A percentile compares a stretch with the other conserved stretches of the same genome.
Evolutionary conservation across 2,113 vertebrate genomes (phyloP).

Genomic region (Sinosuthora webbiana): DNA sequence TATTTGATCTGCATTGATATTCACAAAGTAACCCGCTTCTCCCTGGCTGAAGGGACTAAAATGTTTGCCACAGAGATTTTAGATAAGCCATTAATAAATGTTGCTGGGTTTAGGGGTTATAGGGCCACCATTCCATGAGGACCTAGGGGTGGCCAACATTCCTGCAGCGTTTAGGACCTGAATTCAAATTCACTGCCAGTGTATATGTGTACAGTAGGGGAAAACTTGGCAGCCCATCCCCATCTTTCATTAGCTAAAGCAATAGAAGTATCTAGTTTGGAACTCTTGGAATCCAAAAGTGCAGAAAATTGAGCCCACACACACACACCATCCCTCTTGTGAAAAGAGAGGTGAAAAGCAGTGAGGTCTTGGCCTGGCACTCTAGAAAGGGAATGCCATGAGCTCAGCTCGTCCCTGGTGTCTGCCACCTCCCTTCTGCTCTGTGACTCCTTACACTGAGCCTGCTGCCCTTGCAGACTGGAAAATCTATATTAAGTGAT

Average conservation of each 20-base stretch:
- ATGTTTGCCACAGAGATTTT: neutral
- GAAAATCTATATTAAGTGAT: neutral
- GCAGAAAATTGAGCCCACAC: neutral
- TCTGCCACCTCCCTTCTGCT: neutral
- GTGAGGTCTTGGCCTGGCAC: neutral
- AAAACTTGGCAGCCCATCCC: neutral
- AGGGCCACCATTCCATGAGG: neutral
- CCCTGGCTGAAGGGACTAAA: neutral
- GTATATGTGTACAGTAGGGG: neutral
- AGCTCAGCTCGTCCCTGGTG: neutral
- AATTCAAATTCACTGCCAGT: neutral
- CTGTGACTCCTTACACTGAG: neutral
- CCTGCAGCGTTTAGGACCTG: neutral
- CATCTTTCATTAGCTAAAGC: neutral
- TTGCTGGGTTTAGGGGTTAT: neutral
- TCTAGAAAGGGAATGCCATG: neutral
- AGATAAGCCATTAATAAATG: conserved; percentile 17
- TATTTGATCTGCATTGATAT: conserved; percentile 43
- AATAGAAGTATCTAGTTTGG: neutral
- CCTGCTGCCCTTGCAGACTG: neutral
- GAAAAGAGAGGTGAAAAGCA: neutral
- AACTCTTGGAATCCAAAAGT: neutral
- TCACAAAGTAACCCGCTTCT: conserved; percentile 15
- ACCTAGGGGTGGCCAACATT: neutral
- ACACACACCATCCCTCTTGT: neutral